Evolutionary conservation across 2,797 vertebrate genomes (phyloP), one percentile per base, ranked within the genome.

Genomic region (Ciconia nigra): DNA sequence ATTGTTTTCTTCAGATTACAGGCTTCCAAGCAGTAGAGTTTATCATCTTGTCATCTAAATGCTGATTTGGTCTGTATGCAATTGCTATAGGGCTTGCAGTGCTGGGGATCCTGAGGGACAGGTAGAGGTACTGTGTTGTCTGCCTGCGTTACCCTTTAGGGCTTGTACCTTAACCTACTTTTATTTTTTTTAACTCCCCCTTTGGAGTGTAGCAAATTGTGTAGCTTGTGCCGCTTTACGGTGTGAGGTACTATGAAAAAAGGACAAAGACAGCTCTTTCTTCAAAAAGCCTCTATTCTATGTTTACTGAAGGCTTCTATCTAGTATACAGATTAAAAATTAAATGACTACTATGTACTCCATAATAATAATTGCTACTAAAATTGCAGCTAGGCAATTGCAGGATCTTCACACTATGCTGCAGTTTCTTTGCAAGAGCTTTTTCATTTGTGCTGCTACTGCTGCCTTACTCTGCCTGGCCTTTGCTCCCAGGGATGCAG

Each of bases 1-100:
- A 0, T 16, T 18, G 2, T 39, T 51, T 25, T 8, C 4, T 22
- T 19, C 4, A 4, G 6, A 0, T 4, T 16, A 11, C 1, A 6
- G 3, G 0, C 1, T 18, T 42, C 2, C 2, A 29, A 4, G 33
- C 15, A 47, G 9, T 0, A 4, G 1, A 0, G 1, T n/a, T 41
- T 13, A 1, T 17, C 7, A 39, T 28, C 6, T 8, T 16, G 6
- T 3, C 9, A 3, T 13, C 8, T 2, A 2, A 17, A 1, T 0
- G 3, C 8, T 0, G 29, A 1, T 11, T 7, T 18, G 19, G 19
- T 0, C 8, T 5, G 9, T 4, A 6, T 12, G 25, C 3, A 2
- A 0, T 2, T 6, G 1, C 4, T 3, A 0, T 3, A 9, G 13
- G 26, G 24, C 10, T 7, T 17, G 20, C 4, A 5, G 33, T 5